A percentile compares a stretch with the other conserved stretches of the same genome.
phyloP scores from a whole-genome alignment of 2,888 invertebrate species.

The Nudaria mundana region DNA sequence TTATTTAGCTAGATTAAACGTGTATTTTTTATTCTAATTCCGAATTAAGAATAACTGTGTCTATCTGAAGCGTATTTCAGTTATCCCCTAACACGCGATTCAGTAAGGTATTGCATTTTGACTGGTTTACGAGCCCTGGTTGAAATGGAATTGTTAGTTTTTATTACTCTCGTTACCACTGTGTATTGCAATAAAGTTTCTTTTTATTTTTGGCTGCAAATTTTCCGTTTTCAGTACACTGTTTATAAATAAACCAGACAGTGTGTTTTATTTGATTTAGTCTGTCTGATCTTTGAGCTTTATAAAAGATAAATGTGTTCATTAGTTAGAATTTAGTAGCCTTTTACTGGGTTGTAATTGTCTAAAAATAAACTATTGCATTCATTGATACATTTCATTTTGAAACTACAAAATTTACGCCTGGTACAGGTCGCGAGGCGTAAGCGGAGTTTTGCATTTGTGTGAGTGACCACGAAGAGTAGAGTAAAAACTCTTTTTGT shows the following conservation, averaged over 20 bases:
- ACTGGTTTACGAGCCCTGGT: constrained; percentile 44
- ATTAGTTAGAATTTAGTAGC: constrained; percentile 12
- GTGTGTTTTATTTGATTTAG: constrained; percentile 28
- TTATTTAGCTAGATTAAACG: constrained; percentile 29
- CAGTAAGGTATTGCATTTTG: constrained; percentile 50
- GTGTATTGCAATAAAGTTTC: constrained; percentile 8
- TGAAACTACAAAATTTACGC: too few species aligned
- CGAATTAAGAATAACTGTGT: constrained; percentile 25
- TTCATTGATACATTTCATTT: too few species aligned
- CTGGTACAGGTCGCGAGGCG: too few species aligned
- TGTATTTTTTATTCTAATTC: constrained; percentile 26
- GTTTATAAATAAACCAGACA: constrained; percentile 29
- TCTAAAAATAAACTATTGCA: too few species aligned
- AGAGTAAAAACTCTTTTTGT: too few species aligned
- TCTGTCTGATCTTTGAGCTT: constrained; percentile 22
- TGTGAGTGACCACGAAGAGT: too few species aligned
- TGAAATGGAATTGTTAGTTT: constrained; percentile 30
- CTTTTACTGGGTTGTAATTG: too few species aligned
- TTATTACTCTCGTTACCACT: constrained; percentile 9
- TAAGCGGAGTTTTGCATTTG: too few species aligned
- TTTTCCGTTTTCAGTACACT: constrained; percentile 22
- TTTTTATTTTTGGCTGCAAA: constrained; percentile 26
- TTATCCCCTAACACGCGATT: constrained; percentile 49
- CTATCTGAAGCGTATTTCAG: constrained; percentile 35
- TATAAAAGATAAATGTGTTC: constrained; percentile 8